Evolutionary conservation across 1,140 invertebrate species (phyloP).

Genomic region (Calliphora vicina): DNA sequence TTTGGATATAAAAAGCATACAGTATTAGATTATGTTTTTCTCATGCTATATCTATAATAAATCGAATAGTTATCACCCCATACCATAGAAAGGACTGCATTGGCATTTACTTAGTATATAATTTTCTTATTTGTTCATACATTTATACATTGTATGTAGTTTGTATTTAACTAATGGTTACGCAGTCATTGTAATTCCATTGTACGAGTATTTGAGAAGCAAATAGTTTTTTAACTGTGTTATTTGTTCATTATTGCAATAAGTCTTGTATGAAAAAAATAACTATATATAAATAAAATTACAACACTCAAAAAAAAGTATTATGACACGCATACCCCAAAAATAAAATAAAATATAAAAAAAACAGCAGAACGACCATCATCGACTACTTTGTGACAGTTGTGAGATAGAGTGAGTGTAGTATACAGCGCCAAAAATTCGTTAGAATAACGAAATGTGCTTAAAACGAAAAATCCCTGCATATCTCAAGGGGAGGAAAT

Average conservation of each 20-base stretch:
- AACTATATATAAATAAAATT: not conserved
- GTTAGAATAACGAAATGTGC: not conserved
- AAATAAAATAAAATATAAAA: not conserved
- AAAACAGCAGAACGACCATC: not conserved
- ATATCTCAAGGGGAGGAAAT: slow-evolving; percentile 29
- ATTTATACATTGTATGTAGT: not conserved
- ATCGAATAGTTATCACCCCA: not conserved
- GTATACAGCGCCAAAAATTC: not conserved
- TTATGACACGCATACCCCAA: not conserved
- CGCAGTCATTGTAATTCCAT: not conserved
- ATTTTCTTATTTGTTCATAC: not conserved
- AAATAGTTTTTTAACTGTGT: not conserved
- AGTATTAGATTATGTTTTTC: not conserved
- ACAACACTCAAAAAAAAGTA: not conserved
- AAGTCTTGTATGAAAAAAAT: not conserved
- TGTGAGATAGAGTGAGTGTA: not conserved
- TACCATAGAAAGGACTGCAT: not conserved
- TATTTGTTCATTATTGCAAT: slow-evolving; percentile 17
- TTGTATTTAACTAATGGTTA: slow-evolving; percentile 7
- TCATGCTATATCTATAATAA: not conserved
- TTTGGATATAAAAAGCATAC: not conserved
- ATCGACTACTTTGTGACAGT: not conserved
- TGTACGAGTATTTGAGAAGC: not conserved
- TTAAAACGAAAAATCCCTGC: not conserved
- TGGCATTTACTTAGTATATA: no score